Evolutionary conservation across 2,888 invertebrate species (phyloP), one percentile per base, ranked within the genome.

Genomic region (Callinectes sapidus): DNA sequence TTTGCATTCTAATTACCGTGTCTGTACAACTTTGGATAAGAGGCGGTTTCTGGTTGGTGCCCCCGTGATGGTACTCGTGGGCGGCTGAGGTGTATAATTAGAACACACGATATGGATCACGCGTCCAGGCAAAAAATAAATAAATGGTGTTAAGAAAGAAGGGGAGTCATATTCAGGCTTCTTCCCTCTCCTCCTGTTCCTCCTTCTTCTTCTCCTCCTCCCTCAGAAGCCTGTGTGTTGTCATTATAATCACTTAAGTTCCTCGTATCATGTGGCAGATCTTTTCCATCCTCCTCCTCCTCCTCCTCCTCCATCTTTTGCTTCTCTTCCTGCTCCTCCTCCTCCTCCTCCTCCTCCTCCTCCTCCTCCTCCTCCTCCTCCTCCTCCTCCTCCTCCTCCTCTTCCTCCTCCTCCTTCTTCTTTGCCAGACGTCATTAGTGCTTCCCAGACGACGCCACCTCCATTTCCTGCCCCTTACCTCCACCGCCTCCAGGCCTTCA

Each of bases 1-100:
- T 77, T 77, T 77, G 71, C 71, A 77, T 77, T 32, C 5, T 77
- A 77, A 77, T 77, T 23, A 77, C 71, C 71, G n/a, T 77, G 28
- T 28, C 71, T 77, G 71, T 28, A 77, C 71, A 77, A 2, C 28
- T 32, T 71, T n/a, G 28, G 71, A n/a, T 32, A 14, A 14, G 71
- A 28, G 13, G 28, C n/a, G 28, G 28, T 8, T 77, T 23, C 28
- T 77, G 71, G 10, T 77, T 77, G 71, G 28, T 77, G 32, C 28
- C 28, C 71, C 23, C 6, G 71, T 77, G 28, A 77, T 28, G n/a
- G 71, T 77, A 13, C n/a, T n/a, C n/a, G n/a, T n/a, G n/a, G 28
- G 71, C 28, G 28, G 71, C 13, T 14, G 28, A 28, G 71, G 71
- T 32, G 71, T 28, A 77, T n/a, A 28, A 77, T 77, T 77, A 28